Evolutionary conservation across 2,888 invertebrate genomes (phyloP).

Genomic region (Zele albiditarsus): DNA sequence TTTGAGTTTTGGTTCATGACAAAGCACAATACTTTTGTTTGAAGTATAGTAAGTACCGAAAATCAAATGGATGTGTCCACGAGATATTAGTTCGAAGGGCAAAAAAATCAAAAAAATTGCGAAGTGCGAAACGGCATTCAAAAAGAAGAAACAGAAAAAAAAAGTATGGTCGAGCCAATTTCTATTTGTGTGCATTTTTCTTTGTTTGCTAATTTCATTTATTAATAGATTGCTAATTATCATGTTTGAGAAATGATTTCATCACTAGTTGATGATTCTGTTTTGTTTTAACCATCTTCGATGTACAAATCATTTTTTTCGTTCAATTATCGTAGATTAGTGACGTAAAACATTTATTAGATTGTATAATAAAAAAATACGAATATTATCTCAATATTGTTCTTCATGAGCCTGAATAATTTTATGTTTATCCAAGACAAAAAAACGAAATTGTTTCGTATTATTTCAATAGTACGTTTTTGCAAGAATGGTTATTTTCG

Average conservation of each 20-base stretch:
- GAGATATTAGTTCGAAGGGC: background rate
- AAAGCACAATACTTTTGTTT: constrained; percentile 10
- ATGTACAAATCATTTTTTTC: constrained; percentile 37
- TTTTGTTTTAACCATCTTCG: constrained; percentile 36
- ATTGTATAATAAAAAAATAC: constrained; percentile 15
- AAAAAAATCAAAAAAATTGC: constrained; percentile 19
- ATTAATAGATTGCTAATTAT: constrained; percentile 24
- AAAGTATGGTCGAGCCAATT: background rate
- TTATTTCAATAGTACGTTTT: constrained; percentile 17
- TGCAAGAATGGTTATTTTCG: constrained; percentile 38
- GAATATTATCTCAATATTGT: constrained; percentile 20
- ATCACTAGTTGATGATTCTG: background rate
- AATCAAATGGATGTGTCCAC: background rate
- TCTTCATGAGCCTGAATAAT: constrained; percentile 20
- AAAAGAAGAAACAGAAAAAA: background rate
- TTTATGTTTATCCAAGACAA: constrained; percentile 30
- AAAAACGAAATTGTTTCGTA: constrained; percentile 17
- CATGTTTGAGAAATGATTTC: constrained; percentile 12
- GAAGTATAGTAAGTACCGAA: constrained; percentile 17
- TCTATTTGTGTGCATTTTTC: constrained; percentile 32
- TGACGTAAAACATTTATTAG: constrained; percentile 6
- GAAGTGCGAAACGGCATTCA: constrained; percentile 7
- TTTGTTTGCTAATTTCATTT: constrained; percentile 46
- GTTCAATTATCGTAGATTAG: constrained; percentile 23
- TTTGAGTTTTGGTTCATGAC: background rate